Base-by-base conservation (phyloP, 2,888 invertebrate genomes). In the Ophion ventricosus region DNA sequence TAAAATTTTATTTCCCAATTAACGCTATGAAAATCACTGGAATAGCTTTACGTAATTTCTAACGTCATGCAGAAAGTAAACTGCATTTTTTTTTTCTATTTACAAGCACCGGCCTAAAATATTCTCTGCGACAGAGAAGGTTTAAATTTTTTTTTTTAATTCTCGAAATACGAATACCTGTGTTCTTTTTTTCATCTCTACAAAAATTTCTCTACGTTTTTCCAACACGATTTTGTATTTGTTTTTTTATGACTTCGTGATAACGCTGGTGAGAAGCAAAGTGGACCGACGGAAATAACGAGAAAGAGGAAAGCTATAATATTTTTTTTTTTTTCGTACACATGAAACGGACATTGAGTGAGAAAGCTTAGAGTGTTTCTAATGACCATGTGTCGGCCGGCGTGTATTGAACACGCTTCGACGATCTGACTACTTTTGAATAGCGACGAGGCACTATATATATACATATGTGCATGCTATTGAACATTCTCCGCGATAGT, bases 341-440 rank as follows among this genome's bases (percentile, higher is more conserved):
- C 75, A 77, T 64, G 64, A 40, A 56, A 79, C 56, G 56, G 35
- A 56, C 77, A 23, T 54, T 72, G 67, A 54, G 66, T 54, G 64
- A 79, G 81, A 81, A 79, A 84, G 78, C 81, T 77, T 26, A 25
- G 61, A 81, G 74, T 78, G 80, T 75, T 73, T 81, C 75, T 81
- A 81, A 84, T 75, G 81, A 81, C 54, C 26, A 54, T 74, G 74
- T 78, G 81, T 67, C 70, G 77, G 70, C 29, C 70, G 77, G 70
- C 29, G 61, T 29, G 54, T 63, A 56, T 40, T 70, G 67, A 63
- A 73, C 61, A 61, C 54, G 61, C 49, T 20, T 67, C 66, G 69
- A 77, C 72, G 76, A 64, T 26, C 56, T 20, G 79, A 72, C 66
- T 40, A 80, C 59, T 11, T 35, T 56, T 49, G 20, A 35, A 66